Evolutionary conservation across 2,888 invertebrate genomes (phyloP).

Genomic region (Hoplodrina blanda): DNA sequence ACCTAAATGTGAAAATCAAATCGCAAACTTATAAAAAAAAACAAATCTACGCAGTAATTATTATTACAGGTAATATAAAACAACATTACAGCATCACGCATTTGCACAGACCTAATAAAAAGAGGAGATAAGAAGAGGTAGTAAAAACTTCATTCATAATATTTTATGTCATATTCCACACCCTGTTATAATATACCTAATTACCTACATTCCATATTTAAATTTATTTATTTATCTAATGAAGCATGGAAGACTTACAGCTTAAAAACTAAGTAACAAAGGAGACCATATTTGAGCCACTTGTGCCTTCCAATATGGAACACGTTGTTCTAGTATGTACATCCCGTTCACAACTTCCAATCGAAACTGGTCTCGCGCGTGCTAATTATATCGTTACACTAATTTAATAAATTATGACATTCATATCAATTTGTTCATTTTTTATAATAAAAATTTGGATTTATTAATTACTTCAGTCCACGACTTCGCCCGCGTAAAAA

Average conservation of each 20-base stretch:
- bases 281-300: too few relatives aligned
- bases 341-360: constrained; percentile 74
- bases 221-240: too few relatives aligned
- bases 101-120: background rate
- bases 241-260: too few relatives aligned
- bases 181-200: background rate
- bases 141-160: constrained; percentile 22
- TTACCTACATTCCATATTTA: constrained; percentile 11
- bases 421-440: constrained; percentile 67
- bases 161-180: constrained; percentile 9
- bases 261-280: too few relatives aligned
- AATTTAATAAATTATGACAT: constrained; percentile 75
- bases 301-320: constrained; percentile 31
- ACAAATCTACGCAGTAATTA: background rate
- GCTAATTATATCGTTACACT: constrained; percentile 73
- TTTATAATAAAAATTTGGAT: too few relatives aligned
- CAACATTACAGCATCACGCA: background rate
- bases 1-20: background rate
- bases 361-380: constrained; percentile 59
- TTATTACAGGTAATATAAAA: constrained; percentile 14
- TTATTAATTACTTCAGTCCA: too few relatives aligned
- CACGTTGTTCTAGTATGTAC: constrained; percentile 73
- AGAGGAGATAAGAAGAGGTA: background rate
- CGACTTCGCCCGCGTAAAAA: too few relatives aligned
- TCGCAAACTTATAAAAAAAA: background rate